phyloP scores from a whole-genome alignment of 1,140 invertebrate species.

The Atta colombica region DNA sequence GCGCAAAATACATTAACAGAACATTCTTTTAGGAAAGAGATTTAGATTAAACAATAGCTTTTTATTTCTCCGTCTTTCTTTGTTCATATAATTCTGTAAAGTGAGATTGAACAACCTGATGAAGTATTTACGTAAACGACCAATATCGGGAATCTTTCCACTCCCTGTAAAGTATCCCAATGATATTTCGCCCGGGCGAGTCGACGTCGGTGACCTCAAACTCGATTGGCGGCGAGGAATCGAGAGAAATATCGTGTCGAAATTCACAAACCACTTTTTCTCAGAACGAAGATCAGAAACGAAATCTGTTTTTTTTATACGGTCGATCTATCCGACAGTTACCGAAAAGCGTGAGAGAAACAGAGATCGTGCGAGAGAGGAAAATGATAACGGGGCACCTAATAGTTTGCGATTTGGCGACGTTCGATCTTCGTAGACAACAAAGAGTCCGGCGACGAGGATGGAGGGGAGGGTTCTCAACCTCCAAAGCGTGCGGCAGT shows the following conservation, averaged over 20 bases:
- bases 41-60: slow-evolving; percentile 5
- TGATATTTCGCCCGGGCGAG: slow-evolving; percentile 49
- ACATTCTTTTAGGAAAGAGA: neutral
- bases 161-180: slow-evolving; percentile 18
- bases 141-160: slow-evolving; percentile 17
- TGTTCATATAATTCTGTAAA: neutral
- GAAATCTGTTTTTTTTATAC: neutral
- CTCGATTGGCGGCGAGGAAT: slow-evolving; percentile 35
- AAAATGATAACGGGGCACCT: slow-evolving; percentile 72
- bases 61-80: neutral
- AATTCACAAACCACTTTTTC: slow-evolving; percentile 59
- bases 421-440: slow-evolving; percentile 73
- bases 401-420: slow-evolving; percentile 72
- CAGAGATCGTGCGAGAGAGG: neutral
- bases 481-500: slow-evolving; percentile 15
- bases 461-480: slow-evolving; percentile 71
- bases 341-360: slow-evolving; percentile 1
- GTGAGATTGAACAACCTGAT: neutral
- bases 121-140: slow-evolving; percentile 24
- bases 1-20: neutral
- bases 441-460: slow-evolving; percentile 70
- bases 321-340: neutral
- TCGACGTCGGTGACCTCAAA: slow-evolving; percentile 39
- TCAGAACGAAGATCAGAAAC: neutral
- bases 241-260: slow-evolving; percentile 58